Evolutionary conservation across 2,888 invertebrate species (phyloP).

Genomic region (Oscheius sp.): DNA sequence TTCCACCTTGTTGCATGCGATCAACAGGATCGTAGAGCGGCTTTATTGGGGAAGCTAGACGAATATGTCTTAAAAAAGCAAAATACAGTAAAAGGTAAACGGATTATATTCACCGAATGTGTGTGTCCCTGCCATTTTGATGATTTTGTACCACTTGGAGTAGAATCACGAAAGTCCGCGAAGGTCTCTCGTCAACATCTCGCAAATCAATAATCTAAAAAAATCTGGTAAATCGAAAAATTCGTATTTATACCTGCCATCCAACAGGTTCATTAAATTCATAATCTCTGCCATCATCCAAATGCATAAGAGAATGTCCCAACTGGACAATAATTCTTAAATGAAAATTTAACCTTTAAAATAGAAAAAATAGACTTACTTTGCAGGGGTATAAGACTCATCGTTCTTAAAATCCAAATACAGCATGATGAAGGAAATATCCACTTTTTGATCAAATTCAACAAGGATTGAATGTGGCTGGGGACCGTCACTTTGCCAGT

Average conservation of each 20-base stretch:
- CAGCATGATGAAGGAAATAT: constrained; percentile 90
- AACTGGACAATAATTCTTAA: constrained; percentile 56
- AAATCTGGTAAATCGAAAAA: neutral
- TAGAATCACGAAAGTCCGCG: constrained; percentile 85
- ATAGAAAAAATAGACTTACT: constrained; percentile 74
- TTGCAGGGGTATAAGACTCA: constrained; percentile 97
- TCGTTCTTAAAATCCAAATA: constrained; percentile 98
- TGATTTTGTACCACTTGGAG: constrained; percentile 96
- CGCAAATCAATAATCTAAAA: constrained; percentile 63
- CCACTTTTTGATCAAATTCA: constrained; percentile 76
- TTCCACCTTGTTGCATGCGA: neutral
- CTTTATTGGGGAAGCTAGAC: constrained; percentile 52
- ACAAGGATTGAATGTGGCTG: constrained; percentile 96
- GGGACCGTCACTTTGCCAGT: constrained; percentile 99
- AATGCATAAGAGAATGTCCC: constrained; percentile 60
- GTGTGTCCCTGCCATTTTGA: constrained; percentile 97
- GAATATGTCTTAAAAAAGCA: constrained; percentile 50
- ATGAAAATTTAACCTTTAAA: neutral
- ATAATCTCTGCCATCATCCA: constrained; percentile 55
- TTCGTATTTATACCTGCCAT: constrained; percentile 82
- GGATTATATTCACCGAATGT: constrained; percentile 83
- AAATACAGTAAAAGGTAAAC: neutral
- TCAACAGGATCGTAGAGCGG: neutral
- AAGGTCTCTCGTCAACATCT: constrained; percentile 35
- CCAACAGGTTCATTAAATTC: constrained; percentile 86